phyloP scores from a whole-genome alignment of 2,797 vertebrate genomes.

The Columba guinea region DNA sequence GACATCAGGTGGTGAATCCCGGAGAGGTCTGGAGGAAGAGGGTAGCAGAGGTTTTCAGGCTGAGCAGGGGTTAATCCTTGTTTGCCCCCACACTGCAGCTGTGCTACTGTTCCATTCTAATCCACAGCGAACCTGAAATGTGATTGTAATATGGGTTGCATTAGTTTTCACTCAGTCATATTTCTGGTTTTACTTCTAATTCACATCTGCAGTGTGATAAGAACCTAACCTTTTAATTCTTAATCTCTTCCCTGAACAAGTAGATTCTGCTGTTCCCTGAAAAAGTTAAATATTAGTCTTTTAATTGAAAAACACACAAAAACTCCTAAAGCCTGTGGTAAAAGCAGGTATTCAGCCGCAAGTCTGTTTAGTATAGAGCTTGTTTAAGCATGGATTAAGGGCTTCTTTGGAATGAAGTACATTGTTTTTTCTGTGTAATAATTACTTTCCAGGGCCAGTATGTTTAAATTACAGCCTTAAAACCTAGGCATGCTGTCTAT shows the following conservation, averaged over 20 bases:
- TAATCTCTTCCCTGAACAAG: not conserved
- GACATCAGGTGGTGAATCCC: too few species aligned
- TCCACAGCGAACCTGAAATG: not conserved
- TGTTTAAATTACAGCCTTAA: constrained; percentile 56
- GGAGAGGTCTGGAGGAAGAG: not conserved
- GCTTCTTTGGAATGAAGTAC: constrained; percentile 41
- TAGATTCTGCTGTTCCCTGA: not conserved
- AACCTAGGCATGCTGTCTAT: not conserved
- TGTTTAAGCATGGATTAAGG: constrained; percentile 54
- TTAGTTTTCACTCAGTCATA: fast-evolving
- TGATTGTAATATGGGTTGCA: fast-evolving
- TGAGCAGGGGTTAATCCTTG: not conserved
- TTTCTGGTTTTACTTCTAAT: not conserved
- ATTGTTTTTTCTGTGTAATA: constrained; percentile 25
- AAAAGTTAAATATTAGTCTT: constrained; percentile 22
- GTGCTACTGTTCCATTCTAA: not conserved
- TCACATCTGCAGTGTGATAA: not conserved
- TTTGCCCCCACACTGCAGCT: not conserved
- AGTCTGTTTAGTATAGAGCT: constrained; percentile 43
- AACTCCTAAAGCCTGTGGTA: not conserved
- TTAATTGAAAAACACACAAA: constrained; percentile 34
- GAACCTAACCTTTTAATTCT: constrained; percentile 2
- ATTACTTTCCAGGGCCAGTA: constrained; percentile 54
- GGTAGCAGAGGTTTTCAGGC: not conserved
- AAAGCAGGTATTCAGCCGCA: constrained; percentile 53